Evolutionary conservation across 2,888 invertebrate species (phyloP), one percentile per base, ranked within the genome.

Genomic region (Drosophila pseudotalamancana): DNA sequence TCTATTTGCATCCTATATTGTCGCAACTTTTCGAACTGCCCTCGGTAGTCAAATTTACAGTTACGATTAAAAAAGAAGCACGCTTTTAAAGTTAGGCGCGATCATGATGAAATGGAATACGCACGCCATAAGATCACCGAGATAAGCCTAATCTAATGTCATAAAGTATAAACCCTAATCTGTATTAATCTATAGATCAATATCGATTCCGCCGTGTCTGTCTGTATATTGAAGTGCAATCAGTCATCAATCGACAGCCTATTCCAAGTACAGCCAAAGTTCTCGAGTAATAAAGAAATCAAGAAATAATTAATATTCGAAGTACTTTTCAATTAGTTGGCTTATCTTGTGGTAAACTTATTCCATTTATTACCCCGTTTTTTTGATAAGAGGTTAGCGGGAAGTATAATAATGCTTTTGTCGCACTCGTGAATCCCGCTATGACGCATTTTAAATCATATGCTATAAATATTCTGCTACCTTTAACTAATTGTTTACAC

Each of bases 151-250:
- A 49, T 49, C 49, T 27, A 1, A 12, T 35, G 35, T 6, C 35
- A 49, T 49, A 49, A 49, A 49, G 11, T n/a, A 34, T 48, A 16
- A 9, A 3, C 23, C 18, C 12, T 19, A 11, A 37, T 37, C 34
- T n/a, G 34, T 8, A 16, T 16, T 34, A 48, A 48, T 25, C 34
- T 18, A 16, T 32, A 21, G 11, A 32, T 11, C 9, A 6, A 21
- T 6, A n/a, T 21, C 16, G 16, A 23, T 32, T 11, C 32, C 32
- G 2, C 6, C 32, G 14, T 18, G 12, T 39, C 12, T 35, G 9
- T 49, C 49, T 37, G 49, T 49, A 35, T 49, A n/a, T 12, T 27
- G 49, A 6, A 19, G 12, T 4, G 3, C 25, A 49, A 49, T 27
- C 49, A 37, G 49, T 12, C 25, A 48, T 25, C 23, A 25, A 6